Percentiles rank a stretch among this genome's conserved stretches.
Conservation (phyloP, 2,797 vertebrate species). For the Parambassis ranga region DNA sequence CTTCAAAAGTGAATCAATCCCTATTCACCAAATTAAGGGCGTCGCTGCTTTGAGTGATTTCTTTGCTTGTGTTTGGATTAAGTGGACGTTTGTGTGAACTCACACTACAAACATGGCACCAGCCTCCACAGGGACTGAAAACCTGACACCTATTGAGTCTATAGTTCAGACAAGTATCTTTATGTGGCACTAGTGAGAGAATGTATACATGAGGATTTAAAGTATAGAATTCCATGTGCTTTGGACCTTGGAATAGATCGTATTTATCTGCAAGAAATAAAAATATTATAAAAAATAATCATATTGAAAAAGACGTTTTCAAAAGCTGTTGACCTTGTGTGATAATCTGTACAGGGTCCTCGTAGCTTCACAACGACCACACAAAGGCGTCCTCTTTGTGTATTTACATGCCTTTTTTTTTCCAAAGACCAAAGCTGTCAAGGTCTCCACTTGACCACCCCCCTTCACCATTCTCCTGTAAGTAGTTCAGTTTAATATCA, state of each 20-base stretch:
- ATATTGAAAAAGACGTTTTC: not conserved
- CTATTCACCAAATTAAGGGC: no score
- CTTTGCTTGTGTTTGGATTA: no score
- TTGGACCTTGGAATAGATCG: not conserved
- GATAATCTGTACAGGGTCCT: not conserved
- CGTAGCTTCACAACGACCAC: not conserved
- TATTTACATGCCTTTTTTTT: not conserved
- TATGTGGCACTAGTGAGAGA: no score
- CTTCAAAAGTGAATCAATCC: no score
- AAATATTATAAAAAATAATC: not conserved
- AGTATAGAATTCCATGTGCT: not conserved
- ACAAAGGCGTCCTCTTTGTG: not conserved
- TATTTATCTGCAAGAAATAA: not conserved
- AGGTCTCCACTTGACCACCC: conserved; percentile 30
- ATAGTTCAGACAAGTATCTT: no score
- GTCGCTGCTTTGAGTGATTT: no score
- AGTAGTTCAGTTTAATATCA: conserved; percentile 16
- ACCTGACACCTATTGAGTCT: no score
- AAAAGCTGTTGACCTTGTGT: not conserved
- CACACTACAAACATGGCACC: no score
- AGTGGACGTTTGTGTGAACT: no score
- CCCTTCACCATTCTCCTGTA: not conserved
- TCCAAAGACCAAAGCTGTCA: not conserved
- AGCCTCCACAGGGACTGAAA: no score
- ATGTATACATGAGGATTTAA: not conserved